Base-by-base conservation (phyloP, 2,888 invertebrate genomes). In the Mechanitis messenoides region DNA sequence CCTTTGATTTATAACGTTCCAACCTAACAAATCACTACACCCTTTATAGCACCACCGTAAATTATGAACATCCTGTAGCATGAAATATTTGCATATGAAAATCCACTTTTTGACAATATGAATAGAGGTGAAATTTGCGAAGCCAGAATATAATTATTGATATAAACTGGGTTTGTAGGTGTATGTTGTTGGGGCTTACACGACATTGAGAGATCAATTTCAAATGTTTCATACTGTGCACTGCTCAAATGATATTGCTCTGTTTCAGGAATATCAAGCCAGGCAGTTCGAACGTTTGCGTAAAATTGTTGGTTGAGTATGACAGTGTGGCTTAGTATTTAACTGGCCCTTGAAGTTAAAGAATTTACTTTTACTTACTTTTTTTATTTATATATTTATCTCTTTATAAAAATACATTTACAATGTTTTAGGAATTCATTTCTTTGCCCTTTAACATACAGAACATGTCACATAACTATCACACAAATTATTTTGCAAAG, bases 21-120 rank as follows among this genome's bases (percentile, higher is more conserved):
- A 60, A 61, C 56, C 64, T 67, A 67, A 71, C 70, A 70, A 68
- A 69, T 69, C 70, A 69, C 68, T 62, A 66, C 64, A 58, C 42
- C 64, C 66, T 61, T 66, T 64, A 64, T 45, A 56, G 38, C 45
- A 57, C 46, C 9, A 45, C 50, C 64, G 59, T 64, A 64, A 64
- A 64, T 64, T 64, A 64, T 62, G 59, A 64, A 62, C 55, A 53
- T 47, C 55, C 45, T 55, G 58, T 55, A 31, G 20, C 33, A 55
- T 31, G 35, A 58, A 58, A 53, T 53, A 42, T 20, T 45, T 45
- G 28, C 45, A 53, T 45, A 11, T 28, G 9, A 50, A 62, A 45
- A 9, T n/a, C 53, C 11, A 59, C 62, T 55, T 42, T 62, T 53
- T 6, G 0, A 3, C 11, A 1, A 31, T 2, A 2, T 50, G 31